These are phyloP conservation scores for Microchirus variegatus DNA, from an alignment of 2,797 vertebrate genomes.

Conservation along the genomic window DNA sequence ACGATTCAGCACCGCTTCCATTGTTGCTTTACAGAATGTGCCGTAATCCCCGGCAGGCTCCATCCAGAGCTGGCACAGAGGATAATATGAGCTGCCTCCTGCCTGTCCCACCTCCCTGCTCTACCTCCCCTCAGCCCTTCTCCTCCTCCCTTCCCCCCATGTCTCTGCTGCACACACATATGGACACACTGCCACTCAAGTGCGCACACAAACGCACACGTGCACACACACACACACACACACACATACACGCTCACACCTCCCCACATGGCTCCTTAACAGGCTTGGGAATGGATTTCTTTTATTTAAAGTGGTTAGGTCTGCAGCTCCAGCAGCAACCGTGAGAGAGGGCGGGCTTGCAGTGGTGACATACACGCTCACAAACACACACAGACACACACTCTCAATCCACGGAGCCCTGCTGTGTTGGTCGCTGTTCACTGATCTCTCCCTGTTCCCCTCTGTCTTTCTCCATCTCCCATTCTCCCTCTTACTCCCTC, in stretches of 20 bases:
- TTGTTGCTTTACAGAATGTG: slow-evolving; percentile 86
- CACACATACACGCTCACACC: slow-evolving; percentile 51
- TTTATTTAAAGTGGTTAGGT: slow-evolving; percentile 84
- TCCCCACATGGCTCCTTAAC: slow-evolving; percentile 77
- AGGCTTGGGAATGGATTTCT: slow-evolving; percentile 81
- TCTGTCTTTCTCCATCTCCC: slow-evolving; percentile 64
- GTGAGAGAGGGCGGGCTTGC: slow-evolving; percentile 65
- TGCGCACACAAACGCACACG: slow-evolving; percentile 21
- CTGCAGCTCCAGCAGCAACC: slow-evolving; percentile 74
- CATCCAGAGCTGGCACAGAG: slow-evolving; percentile 81
- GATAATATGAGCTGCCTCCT: slow-evolving; percentile 73
- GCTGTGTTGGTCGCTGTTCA: slow-evolving; percentile 69
- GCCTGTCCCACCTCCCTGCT: slow-evolving; percentile 62
- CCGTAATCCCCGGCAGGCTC: slow-evolving; percentile 86
- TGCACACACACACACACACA: slow-evolving; percentile 31
- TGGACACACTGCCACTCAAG: slow-evolving; percentile 61
- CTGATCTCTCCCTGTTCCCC: slow-evolving; percentile 69
- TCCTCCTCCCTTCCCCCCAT: slow-evolving; percentile 40
- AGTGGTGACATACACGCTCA: slow-evolving; percentile 64
- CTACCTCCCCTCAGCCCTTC: slow-evolving; percentile 47
- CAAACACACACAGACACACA: slow-evolving; percentile 13
- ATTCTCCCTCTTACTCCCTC: slow-evolving; percentile 46
- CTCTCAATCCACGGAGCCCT: slow-evolving; percentile 58
- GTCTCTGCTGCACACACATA: slow-evolving; percentile 67
- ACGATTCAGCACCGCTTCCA: slow-evolving; percentile 76